Evolutionary conservation across 2,888 invertebrate genomes (phyloP).

Genomic region (Kryphioiulus occultus): DNA sequence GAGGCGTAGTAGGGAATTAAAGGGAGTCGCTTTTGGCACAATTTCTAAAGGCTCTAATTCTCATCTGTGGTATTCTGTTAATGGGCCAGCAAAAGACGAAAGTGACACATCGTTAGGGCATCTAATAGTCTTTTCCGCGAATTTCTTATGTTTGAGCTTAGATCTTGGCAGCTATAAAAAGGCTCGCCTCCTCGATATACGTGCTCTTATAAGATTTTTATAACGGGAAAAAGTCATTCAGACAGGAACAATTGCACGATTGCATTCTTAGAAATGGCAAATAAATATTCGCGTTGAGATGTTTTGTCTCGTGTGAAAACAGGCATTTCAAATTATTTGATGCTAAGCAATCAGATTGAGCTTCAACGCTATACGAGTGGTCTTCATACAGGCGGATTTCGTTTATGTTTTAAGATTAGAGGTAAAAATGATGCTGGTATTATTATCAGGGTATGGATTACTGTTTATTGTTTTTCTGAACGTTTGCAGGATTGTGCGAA

Average conservation of each 20-base stretch:
- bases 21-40: not conserved
- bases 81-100: not conserved
- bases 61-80: conserved; percentile 5
- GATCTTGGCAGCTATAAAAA: conserved; percentile 4
- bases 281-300: not conserved
- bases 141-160: not conserved
- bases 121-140: not conserved
- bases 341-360: not conserved
- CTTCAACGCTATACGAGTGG: not conserved
- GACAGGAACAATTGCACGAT: not conserved
- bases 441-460: not conserved
- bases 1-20: conserved; percentile 5
- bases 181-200: not conserved
- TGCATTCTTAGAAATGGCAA: not conserved
- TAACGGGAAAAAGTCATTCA: not conserved
- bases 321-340: not conserved
- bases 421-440: not conserved
- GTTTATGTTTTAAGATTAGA: not conserved
- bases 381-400: not conserved
- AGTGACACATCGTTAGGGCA: not conserved
- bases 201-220: not conserved
- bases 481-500: not conserved
- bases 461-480: not conserved
- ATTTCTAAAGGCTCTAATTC: conserved; percentile 5
- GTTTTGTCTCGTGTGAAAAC: not conserved